Base-by-base conservation (phyloP, 2,797 vertebrate genomes). In the Microctenopoma lineatum region DNA sequence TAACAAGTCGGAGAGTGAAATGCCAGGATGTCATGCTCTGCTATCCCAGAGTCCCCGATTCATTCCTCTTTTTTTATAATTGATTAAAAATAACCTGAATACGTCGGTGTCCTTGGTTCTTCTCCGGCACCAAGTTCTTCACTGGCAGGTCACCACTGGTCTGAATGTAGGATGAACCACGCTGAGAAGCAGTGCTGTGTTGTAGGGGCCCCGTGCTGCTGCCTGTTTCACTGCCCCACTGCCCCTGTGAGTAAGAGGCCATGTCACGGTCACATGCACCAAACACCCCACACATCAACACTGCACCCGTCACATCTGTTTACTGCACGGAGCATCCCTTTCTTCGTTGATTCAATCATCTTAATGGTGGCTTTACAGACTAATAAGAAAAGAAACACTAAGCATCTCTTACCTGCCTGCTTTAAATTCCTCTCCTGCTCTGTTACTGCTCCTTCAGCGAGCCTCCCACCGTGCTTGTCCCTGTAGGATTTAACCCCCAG, bases 191-290 rank as follows among this genome's bases (percentile, higher is more conserved):
- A 80, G 79, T 79, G 81, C 41, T 79, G 81, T 77, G 81, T 74
- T 79, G 56, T 91, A 91, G 89, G 90, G 89, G 90, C 57, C 84
- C 85, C 70, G 87, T 90, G 81, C 74, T 91, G 89, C 92, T 94
- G 93, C 90, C 85, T 87, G 86, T 91, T 84, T 89, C 91, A 90
- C 88, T 84, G 91, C 87, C 91, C 93, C 86, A 93, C 94, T 94
- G 92, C 93, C 88, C 85, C 92, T 73, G 86, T 90, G 92, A 85
- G 94, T 82, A 88, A 93, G 91, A 88, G 90, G 91, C 82, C 89
- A 85, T 90, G 92, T 90, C 92, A 89, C 70, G 66, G 18, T 47
- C 21, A 29, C 16, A 68, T 1, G 29, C 55, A 12, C 53, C 11
- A 64, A n/a, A 48, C 61, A 12, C 53, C 11, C 66, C 15, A 48